Evolutionary conservation across 2,797 vertebrate species (phyloP).

Genomic region (Arremon brunneinucha): DNA sequence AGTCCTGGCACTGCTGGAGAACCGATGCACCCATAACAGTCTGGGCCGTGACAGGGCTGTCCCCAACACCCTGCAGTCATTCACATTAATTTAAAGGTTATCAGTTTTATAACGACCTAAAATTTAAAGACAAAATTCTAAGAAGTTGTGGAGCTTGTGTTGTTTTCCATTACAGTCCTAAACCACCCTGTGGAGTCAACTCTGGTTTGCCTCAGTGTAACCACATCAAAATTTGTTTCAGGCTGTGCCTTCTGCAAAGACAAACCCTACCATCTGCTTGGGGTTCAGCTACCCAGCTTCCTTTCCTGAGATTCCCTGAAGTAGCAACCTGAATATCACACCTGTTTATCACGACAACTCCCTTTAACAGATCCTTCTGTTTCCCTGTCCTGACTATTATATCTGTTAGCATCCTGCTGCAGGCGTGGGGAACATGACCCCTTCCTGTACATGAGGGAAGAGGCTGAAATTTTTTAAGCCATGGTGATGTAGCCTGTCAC

Average conservation of each 20-base stretch:
- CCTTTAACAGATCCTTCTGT: conserved; percentile 49
- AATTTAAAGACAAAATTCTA: not conserved
- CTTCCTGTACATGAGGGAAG: not conserved
- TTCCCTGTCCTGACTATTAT: conserved; percentile 52
- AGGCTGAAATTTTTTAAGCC: conserved; percentile 40
- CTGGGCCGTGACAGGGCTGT: not conserved
- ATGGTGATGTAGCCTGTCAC: not conserved
- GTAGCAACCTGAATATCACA: conserved; percentile 60
- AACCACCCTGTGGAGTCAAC: not conserved
- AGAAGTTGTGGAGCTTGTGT: not conserved
- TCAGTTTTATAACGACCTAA: not conserved
- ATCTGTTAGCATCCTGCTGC: conserved; percentile 29
- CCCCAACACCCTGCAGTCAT: not conserved
- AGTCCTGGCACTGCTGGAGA: not conserved
- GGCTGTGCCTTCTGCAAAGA: conserved; percentile 13
- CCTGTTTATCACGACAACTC: conserved; percentile 63
- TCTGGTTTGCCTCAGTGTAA: not conserved
- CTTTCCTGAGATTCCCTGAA: conserved; percentile 28
- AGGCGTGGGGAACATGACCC: conserved; percentile 23
- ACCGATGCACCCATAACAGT: not conserved
- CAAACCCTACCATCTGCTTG: conserved; percentile 46
- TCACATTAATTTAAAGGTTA: not conserved
- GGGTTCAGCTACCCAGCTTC: conserved; percentile 18
- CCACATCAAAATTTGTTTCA: not conserved
- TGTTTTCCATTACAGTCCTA: not conserved